Percentiles rank a stretch among this genome's conserved stretches.
These are phyloP conservation scores for Myotis brandtii DNA, from an alignment of 2,113 vertebrate genomes.

Conservation along the genomic window DNA sequence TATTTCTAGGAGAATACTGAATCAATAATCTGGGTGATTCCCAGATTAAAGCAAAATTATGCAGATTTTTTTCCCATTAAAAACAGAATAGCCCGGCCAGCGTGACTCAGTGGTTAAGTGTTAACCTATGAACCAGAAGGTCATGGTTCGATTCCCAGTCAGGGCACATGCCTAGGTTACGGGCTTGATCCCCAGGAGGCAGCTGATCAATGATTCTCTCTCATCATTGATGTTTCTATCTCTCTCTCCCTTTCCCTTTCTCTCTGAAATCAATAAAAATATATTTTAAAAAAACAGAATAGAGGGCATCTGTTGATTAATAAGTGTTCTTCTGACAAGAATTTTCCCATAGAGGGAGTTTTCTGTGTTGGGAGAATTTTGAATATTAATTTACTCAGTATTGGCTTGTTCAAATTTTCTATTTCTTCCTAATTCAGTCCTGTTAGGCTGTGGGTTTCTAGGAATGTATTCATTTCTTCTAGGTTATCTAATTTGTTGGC, in stretches of 20 bases:
- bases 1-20: not conserved
- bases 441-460: not conserved
- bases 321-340: not conserved
- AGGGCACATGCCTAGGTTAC: no score
- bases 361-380: not conserved
- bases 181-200: no score
- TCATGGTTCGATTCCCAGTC: no score
- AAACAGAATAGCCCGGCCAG: not conserved
- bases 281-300: not conserved
- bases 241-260: no score
- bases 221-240: no score
- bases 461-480: not conserved
- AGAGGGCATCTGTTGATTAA: not conserved
- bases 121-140: no score
- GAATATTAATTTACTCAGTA: not conserved
- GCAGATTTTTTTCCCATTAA: not conserved
- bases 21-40: not conserved
- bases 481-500: not conserved
- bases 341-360: not conserved
- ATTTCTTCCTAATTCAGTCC: not conserved
- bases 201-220: no score
- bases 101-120: no score
- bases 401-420: not conserved
- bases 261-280: no score
- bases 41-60: not conserved